Base-by-base conservation (phyloP, 2,888 invertebrate species). In the Lithophane semibrunnea region DNA sequence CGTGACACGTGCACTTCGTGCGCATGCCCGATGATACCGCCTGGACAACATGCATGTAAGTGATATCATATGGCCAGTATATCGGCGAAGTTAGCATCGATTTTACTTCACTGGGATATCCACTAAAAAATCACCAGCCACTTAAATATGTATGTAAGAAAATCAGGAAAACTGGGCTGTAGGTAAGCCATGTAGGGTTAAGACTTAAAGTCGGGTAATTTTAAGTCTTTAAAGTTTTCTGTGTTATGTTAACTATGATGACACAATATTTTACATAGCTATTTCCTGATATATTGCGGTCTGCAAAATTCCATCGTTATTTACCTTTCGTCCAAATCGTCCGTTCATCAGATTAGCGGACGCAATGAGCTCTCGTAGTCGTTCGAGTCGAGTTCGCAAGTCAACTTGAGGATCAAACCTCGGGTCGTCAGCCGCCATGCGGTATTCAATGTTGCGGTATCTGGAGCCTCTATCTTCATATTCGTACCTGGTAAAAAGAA, bases 1-100 rank as follows among this genome's bases (percentile, higher is more conserved):
- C 98, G 95, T 98, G 98, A 90, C 98, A 98, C 91, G 98, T 98
- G 97, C 98, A 98, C 91, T 98, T 96, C 12, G 96, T 96, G 54
- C 96, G 96, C 96, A 96, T 96, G 97, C 89, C 94, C 63, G 89
- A 86, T 0, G 96, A 95, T 80, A 98, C 98, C 77, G 97, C 97
- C 98, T 98, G 91, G 13, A 18, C 37, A 49, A 67, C 21, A 24
- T 10, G 16, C 18, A 29, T 9, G 56, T 75, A 58, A 68, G 44
- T 64, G 4, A 13, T 44, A 47, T 42, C 10, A n/a, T 18, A n/a
- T 24, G 56, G 47, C n/a, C 12, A 52, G n/a, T 13, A 42, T 49
- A 61, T 61, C 42, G 29, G 21, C 12, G 47, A n/a, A 37, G 2
- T n/a, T 58, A 29, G 21, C 21, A 58, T 47, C 47, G 29, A 24